Base-by-base conservation (phyloP, 2,888 invertebrate genomes). In the Nycteola revayana region DNA sequence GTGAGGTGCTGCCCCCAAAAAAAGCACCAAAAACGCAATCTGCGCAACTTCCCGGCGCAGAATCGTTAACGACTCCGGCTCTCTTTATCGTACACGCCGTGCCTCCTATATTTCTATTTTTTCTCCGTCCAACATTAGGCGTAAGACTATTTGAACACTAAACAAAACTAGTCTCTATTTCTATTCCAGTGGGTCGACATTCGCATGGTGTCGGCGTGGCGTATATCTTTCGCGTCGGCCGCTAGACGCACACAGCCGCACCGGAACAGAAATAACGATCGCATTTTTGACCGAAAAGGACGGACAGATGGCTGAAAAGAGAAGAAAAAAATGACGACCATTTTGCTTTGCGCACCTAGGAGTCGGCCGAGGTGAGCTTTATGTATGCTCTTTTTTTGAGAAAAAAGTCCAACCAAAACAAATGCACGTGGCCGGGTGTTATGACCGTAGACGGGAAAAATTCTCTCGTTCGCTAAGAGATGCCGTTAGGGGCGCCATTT, bases 11-110 rank as follows among this genome's bases (percentile, higher is more conserved):
- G 83, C 86, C 88, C 86, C 86, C 86, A 88, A 89, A 89, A 89
- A 89, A 89, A 88, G 84, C 87, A 87, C 88, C 89, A 89, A 89
- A 89, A 89, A 89, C 88, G 82, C 81, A 85, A 87, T 86, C 89
- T 89, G 89, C 89, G 89, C 89, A 89, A 89, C 89, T 88, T 89
- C 79, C 86, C 88, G 81, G 89, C 89, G 89, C 89, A 89, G 87
- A 89, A 89, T 89, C 89, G 89, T 89, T 89, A 89, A 86, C 87
- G 84, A 87, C 84, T 85, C 81, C 81, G 75, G 82, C 83, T 86
- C 88, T 88, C 87, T 88, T 87, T 88, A 88, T 86, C 87, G 83
- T 86, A 72, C 81, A 77, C 77, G 78, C 79, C 72, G 78, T 81
- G 83, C 82, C 86, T 86, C 85, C 86, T 88, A 88, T 88, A 87